phyloP scores from a whole-genome alignment of 2,797 vertebrate species.

The Poeciliopsis turneri region DNA sequence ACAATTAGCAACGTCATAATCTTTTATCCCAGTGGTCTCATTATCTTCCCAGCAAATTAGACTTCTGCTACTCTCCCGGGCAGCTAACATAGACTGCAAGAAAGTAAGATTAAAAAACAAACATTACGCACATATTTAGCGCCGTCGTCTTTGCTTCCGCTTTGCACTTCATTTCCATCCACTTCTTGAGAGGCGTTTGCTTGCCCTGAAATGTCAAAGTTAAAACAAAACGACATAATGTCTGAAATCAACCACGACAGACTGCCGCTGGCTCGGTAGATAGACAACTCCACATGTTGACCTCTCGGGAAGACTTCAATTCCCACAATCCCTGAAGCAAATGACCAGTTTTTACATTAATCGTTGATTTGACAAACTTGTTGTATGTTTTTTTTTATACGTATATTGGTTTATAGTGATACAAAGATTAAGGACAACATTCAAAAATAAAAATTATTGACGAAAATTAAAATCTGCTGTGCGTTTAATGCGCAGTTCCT shows the following conservation, averaged over 20 bases:
- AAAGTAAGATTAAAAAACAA: background rate
- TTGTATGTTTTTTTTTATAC: accelerated
- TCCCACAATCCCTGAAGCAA: slow-evolving; percentile 45
- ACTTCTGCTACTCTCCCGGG: background rate
- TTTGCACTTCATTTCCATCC: slow-evolving; percentile 21
- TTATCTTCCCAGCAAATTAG: background rate
- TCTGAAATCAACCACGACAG: background rate
- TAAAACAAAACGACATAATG: slow-evolving; percentile 82
- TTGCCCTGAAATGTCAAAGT: slow-evolving; percentile 73
- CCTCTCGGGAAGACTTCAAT: slow-evolving; percentile 50
- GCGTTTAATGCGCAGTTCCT: background rate
- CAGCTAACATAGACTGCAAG: background rate
- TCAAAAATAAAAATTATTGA: background rate
- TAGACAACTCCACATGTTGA: slow-evolving; percentile 37
- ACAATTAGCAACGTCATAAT: background rate
- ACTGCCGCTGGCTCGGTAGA: background rate
- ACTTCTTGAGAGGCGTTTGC: slow-evolving; percentile 10
- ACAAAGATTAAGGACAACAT: accelerated
- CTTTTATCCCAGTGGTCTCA: background rate
- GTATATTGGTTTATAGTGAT: accelerated
- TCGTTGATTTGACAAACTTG: accelerated
- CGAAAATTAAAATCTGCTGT: background rate
- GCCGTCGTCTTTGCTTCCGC: slow-evolving; percentile 27
- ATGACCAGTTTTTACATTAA: background rate
- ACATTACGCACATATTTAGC: slow-evolving; percentile 58